A percentile compares a stretch with the other conserved stretches of the same genome.
Evolutionary conservation across 2,797 vertebrate species (phyloP).

Genomic region (Lindbergichthys nudifrons): DNA sequence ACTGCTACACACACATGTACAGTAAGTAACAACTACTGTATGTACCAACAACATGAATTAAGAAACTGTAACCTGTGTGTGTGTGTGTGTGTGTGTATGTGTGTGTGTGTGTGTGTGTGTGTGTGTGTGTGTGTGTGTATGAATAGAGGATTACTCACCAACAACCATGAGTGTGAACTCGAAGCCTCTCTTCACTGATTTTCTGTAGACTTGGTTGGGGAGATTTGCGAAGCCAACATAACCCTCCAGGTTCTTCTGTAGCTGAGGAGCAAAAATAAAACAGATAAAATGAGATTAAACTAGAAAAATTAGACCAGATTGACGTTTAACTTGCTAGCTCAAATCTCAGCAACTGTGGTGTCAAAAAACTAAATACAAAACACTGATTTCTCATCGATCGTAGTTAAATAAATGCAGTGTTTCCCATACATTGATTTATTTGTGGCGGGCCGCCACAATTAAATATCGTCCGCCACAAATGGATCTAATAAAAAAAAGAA

Average conservation of each 20-base stretch:
- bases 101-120: too few species aligned
- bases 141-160: conserved; percentile 82
- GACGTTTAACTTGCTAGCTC: background rate
- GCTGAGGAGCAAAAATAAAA: conserved; percentile 81
- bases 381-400: background rate
- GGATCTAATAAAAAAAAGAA: too few species aligned
- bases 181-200: conserved; percentile 97
- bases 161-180: conserved; percentile 99
- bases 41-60: conserved; percentile 8
- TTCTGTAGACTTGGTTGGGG: conserved; percentile 88
- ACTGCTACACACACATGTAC: conserved; percentile 30
- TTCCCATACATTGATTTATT: too few species aligned
- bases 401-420: background rate
- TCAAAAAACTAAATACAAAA: background rate
- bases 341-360: background rate
- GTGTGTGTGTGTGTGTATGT: background rate
- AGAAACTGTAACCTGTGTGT: background rate
- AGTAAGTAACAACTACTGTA: conserved; percentile 1
- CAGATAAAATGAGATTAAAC: conserved; percentile 20
- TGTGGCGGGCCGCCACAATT: too few species aligned
- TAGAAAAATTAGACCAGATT: background rate
- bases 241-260: conserved; percentile 97
- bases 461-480: too few species aligned
- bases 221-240: conserved; percentile 98
- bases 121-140: too few species aligned